Base-by-base conservation (phyloP, 2,888 invertebrate genomes). In the Lasius platythorax region DNA sequence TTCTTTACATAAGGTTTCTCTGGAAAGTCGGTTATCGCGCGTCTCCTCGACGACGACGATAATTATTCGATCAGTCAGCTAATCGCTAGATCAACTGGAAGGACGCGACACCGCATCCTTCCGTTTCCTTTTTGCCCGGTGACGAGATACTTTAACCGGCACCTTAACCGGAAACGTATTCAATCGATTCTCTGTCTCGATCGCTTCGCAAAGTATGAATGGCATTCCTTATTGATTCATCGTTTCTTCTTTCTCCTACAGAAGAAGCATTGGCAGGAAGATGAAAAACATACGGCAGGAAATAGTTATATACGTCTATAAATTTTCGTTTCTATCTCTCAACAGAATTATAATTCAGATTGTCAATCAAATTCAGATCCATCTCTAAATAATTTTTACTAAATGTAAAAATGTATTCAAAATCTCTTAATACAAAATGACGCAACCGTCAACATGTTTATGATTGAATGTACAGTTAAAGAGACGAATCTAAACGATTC, bases 161-260 rank as follows among this genome's bases (percentile, higher is more conserved):
- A 50, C 8, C 11, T 46, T 66, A 33, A 56, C 28, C 28, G 67
- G n/a, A 67, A 76, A 67, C n/a, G 4, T 6, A 15, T 37, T 78
- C 58, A 79, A 79, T 43, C 33, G 33, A 58, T 23, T 15, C n/a
- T 43, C 40, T 43, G 23, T 68, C 28, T 50, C 15, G 12, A 40
- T n/a, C 4, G 5, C 33, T 28, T 43, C 18, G 53, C 18, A 3
- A 30, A 6, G 5, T 28, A 53, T 56, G 37, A 76, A 76, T 28
- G 53, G 12, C 23, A 76, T 67, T 66, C 18, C 15, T 64, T 64
- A 33, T 64, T 15, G 61, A 74, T 63, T 72, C 56, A 73, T 58
- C 40, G 37, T 28, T 43, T 68, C 23, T 23, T 23, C 46, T 68
- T 23, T 23, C 46, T 68, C 18, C 11, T 18, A 18, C 9, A 18